These are phyloP conservation scores for Poecilia picta DNA, from an alignment of 2,797 vertebrate species.

Conservation along the genomic window DNA sequence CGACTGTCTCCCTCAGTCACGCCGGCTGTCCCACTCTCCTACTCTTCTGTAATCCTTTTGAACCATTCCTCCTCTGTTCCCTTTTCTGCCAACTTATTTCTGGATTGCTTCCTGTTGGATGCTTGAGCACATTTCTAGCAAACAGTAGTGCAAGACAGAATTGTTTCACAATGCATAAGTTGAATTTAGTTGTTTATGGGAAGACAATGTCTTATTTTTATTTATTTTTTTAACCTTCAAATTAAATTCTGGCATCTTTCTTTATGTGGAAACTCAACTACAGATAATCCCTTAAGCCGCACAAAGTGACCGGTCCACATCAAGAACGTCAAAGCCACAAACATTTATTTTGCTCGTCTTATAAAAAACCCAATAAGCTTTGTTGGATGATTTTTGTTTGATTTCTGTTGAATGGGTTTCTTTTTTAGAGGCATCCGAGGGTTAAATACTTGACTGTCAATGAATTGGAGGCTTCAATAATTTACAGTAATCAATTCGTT, in stretches of 20 bases:
- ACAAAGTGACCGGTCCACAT: background rate
- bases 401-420: background rate
- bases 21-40: conserved; percentile 15
- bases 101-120: background rate
- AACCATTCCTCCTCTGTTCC: background rate
- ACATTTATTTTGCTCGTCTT: conserved; percentile 1
- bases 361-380: background rate
- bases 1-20: conserved; percentile 53
- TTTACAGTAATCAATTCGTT: background rate
- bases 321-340: background rate
- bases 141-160: background rate
- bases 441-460: background rate
- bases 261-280: conserved; percentile 3
- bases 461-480: background rate
- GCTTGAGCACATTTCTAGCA: background rate
- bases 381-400: background rate
- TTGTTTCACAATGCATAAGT: background rate
- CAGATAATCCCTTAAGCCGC: background rate
- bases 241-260: background rate
- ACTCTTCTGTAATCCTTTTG: conserved; percentile 7
- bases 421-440: background rate
- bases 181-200: background rate
- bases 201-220: too few species aligned
- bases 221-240: background rate
- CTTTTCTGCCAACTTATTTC: conserved; percentile 3